Base-by-base conservation (phyloP, 2,797 vertebrate species). In the Pristis pectinata region DNA sequence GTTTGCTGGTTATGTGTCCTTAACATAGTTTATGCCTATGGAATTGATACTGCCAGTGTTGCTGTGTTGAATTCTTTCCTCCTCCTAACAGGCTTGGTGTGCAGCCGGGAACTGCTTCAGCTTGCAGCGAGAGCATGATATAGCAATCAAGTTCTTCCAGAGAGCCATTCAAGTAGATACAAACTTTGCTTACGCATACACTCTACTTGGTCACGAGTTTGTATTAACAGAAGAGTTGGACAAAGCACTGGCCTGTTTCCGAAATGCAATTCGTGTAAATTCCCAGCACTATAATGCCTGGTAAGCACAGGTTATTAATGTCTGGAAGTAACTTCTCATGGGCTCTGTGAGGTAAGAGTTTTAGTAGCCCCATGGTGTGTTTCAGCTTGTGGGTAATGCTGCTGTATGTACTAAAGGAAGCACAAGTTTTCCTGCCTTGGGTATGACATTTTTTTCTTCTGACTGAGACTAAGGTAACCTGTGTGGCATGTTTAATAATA, bases 91-190 rank as follows among this genome's bases (percentile, higher is more conserved):
- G 98, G 98, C 99, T 56, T 99, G 99, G 99, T 99, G 99, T 95
- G 99, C 99, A 79, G 98, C 99, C 74, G 99, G 99, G 19, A 99
- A 99, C 97, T 99, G 99, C 96, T 99, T 99, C 97, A 99, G 99
- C 96, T 97, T 99, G 95, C 99, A 99, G 95, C 97, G 99, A 83
- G 99, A 99, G 95, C 99, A 99, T 22, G 99, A 99, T 96, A 99
- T 99, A 53, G 99, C 99, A 94, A 99, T 99, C 95, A 99, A 99
- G 97, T 99, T 99, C 97, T 99, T 99, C 97, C 99, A 99, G 96
- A 97, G 99, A 96, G 99, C 99, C 96, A 99, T 99, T 96, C 98
- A 99, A 97, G 99, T 99, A 96, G 99, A 99, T 96, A 98, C 99
- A 0, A 97, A 98, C 96, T 99, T 99, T 95, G 99, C 99, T 9